Conservation (phyloP, 2,888 invertebrate species). For the Disparrhopalites patrizii region DNA sequence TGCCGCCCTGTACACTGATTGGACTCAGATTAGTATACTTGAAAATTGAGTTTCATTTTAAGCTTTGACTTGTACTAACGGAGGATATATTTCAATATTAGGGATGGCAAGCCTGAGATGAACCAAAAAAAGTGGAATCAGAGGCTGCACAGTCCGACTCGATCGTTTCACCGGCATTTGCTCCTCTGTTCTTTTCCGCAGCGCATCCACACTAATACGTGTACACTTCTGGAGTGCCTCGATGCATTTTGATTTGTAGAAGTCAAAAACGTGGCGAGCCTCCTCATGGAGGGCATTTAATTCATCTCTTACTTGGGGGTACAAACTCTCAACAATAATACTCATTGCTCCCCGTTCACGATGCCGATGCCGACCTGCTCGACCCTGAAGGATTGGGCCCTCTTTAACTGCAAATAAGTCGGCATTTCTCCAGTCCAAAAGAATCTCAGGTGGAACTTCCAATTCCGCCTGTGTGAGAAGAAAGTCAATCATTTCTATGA, state of each 20-base stretch:
- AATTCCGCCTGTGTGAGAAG: slow-evolving; percentile 64
- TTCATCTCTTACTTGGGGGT: slow-evolving; percentile 52
- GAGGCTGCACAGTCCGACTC: slow-evolving; percentile 33
- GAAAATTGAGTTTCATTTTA: too few species aligned
- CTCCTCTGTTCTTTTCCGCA: slow-evolving; percentile 58
- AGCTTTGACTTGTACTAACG: too few species aligned
- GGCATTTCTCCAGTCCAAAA: slow-evolving; percentile 62
- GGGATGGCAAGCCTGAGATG: slow-evolving; percentile 52
- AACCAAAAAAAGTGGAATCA: slow-evolving; percentile 42
- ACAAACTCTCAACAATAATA: slow-evolving; percentile 3
- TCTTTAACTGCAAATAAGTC: slow-evolving; percentile 50
- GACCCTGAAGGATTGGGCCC: slow-evolving; percentile 17
- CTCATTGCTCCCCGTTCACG: neutral
- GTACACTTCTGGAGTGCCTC: slow-evolving; percentile 71
- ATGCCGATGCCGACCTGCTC: neutral
- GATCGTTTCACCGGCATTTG: slow-evolving; percentile 42
- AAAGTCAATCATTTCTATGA: slow-evolving; percentile 70
- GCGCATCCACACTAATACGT: slow-evolving; percentile 65
- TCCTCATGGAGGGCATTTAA: slow-evolving; percentile 62
- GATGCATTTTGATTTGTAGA: slow-evolving; percentile 70
- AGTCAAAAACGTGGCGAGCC: slow-evolving; percentile 74
- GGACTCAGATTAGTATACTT: too few species aligned
- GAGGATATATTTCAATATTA: slow-evolving; percentile 50
- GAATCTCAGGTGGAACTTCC: slow-evolving; percentile 58
- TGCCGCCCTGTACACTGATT: too few species aligned